phyloP scores from a whole-genome alignment of 2,113 vertebrate species.

The Rhegmatorhina hoffmannsi region DNA sequence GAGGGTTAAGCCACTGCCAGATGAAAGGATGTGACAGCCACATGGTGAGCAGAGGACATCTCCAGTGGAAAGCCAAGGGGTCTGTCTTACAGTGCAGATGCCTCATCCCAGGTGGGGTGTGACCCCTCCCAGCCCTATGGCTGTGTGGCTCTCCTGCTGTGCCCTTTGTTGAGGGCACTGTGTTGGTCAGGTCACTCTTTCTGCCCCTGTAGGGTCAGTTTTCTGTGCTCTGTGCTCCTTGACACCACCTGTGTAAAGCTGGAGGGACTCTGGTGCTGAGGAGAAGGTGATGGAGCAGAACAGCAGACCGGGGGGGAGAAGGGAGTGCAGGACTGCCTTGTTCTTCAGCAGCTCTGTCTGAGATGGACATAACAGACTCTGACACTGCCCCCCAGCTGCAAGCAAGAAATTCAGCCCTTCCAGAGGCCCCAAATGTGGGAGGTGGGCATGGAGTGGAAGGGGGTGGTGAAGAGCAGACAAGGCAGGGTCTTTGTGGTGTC shows the following conservation, averaged over 20 bases:
- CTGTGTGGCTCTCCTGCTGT: background rate
- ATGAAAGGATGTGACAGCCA: background rate
- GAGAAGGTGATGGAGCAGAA: background rate
- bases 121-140: rapidly evolving
- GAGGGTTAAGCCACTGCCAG: background rate
- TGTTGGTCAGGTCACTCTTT: background rate
- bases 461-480: background rate
- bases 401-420: background rate
- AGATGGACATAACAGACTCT: rapidly evolving
- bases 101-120: background rate
- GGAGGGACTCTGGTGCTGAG: background rate
- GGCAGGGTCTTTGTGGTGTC: background rate
- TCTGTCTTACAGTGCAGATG: rapidly evolving
- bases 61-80: background rate
- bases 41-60: background rate
- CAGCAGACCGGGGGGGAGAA: background rate
- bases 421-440: background rate
- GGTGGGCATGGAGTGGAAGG: rapidly evolving
- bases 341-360: background rate
- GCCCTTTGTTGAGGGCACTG: background rate
- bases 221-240: background rate
- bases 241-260: rapidly evolving
- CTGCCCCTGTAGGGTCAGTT: background rate
- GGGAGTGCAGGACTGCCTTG: rapidly evolving
- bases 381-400: background rate